phyloP scores from a whole-genome alignment of 2,888 invertebrate species.

The Caenorhabditis sp. region DNA sequence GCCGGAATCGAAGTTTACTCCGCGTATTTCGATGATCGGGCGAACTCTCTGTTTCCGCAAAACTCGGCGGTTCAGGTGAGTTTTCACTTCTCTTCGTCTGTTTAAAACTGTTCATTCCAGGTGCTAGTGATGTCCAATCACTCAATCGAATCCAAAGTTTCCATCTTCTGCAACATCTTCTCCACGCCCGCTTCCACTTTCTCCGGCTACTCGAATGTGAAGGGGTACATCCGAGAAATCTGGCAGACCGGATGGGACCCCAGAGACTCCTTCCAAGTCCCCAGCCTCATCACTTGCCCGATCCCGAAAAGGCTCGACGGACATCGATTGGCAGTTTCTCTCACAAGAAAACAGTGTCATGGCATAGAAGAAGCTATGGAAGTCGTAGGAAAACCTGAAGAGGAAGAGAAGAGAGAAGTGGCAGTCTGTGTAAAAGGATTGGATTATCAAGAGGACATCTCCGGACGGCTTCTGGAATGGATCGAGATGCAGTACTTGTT shows the following conservation, averaged over 20 bases:
- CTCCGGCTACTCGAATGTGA: conserved; percentile 48
- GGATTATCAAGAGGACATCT: conserved; percentile 88
- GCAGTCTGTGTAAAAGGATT: conserved; percentile 83
- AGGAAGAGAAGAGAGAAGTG: conserved; percentile 49
- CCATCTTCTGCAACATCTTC: conserved; percentile 63
- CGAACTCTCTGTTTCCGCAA: conserved; percentile 69
- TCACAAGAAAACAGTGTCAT: conserved; percentile 52
- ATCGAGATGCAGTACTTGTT: conserved; percentile 89
- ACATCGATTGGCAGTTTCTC: conserved; percentile 23
- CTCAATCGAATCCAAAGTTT: conserved; percentile 43
- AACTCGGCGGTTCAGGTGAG: conserved; percentile 64
- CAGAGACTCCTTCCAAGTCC: conserved; percentile 71
- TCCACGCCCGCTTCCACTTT: not conserved
- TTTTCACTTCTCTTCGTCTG: not conserved
- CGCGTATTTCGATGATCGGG: conserved; percentile 73
- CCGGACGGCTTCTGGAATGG: conserved; percentile 93
- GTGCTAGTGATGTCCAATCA: conserved; percentile 63
- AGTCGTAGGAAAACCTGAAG: conserved; percentile 31
- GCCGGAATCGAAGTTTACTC: conserved; percentile 69
- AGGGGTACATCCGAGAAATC: conserved; percentile 73
- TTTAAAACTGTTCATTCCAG: conserved; percentile 36
- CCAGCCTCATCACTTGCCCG: conserved; percentile 73
- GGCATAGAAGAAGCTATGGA: conserved; percentile 32
- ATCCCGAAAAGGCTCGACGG: conserved; percentile 57
- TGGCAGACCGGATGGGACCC: conserved; percentile 79